Evolutionary conservation across 1,140 invertebrate genomes (phyloP).

Genomic region (Drosophila melanogaster): Release_6_plus_ISO1_MT NC_004354.4:21068001-21068500

Average conservation of each 20-base stretch:
- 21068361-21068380: background rate
- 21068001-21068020: no score
- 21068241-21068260: background rate
- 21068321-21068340: conserved; percentile 6
- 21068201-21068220: background rate
- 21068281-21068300: background rate
- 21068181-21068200: no score
- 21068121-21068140: background rate
- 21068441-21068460: conserved; percentile 39
- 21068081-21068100: background rate
- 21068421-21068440: conserved; percentile 45
- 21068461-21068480: conserved; percentile 69
- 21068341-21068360: conserved; percentile 1
- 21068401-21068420: conserved; percentile 63
- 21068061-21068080: no score
- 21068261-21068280: conserved; percentile 2
- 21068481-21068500: conserved; percentile 33
- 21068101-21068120: background rate
- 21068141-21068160: background rate
- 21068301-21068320: background rate
- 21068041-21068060: no score
- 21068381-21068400: conserved; percentile 7
- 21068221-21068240: background rate
- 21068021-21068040: no score
- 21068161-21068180: background rate